A percentile compares a stretch with the other conserved stretches of the same genome.
Evolutionary conservation across 2,888 invertebrate species (phyloP).

Genomic region (Protophormia terraenovae): DNA sequence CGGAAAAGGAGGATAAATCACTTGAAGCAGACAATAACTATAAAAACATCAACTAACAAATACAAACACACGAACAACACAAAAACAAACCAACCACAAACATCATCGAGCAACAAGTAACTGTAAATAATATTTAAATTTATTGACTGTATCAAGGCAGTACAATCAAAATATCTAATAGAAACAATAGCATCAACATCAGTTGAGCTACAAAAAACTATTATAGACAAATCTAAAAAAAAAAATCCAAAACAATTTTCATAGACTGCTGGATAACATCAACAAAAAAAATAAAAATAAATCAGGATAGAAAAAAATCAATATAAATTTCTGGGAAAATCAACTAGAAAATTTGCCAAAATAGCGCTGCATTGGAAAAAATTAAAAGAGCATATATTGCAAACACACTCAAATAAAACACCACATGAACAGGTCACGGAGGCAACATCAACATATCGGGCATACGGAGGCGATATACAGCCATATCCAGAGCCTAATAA

Average conservation of each 20-base stretch:
- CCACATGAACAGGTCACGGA: constrained; percentile 62
- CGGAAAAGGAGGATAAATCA: background rate
- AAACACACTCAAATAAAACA: constrained; percentile 59
- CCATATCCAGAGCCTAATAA: constrained; percentile 57
- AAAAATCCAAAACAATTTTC: background rate
- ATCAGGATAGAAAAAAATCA: background rate
- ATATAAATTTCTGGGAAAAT: constrained; percentile 9
- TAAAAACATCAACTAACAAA: background rate
- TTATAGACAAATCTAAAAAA: background rate
- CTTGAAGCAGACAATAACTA: constrained; percentile 36
- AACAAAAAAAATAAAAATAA: background rate
- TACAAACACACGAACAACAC: background rate
- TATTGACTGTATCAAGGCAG: background rate
- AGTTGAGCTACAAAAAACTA: background rate
- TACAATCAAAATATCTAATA: background rate
- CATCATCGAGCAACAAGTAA: constrained; percentile 19
- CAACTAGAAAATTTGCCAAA: constrained; percentile 67
- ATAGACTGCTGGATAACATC: too few relatives aligned
- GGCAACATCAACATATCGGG: constrained; percentile 60
- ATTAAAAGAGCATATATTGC: constrained; percentile 71
- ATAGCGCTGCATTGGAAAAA: constrained; percentile 71
- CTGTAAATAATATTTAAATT: constrained; percentile 24
- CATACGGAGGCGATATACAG: constrained; percentile 61
- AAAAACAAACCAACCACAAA: background rate
- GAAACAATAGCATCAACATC: background rate